These are phyloP conservation scores for Cyrtodaria siliqua DNA, from an alignment of 2,888 invertebrate genomes.

Conservation along the genomic window DNA sequence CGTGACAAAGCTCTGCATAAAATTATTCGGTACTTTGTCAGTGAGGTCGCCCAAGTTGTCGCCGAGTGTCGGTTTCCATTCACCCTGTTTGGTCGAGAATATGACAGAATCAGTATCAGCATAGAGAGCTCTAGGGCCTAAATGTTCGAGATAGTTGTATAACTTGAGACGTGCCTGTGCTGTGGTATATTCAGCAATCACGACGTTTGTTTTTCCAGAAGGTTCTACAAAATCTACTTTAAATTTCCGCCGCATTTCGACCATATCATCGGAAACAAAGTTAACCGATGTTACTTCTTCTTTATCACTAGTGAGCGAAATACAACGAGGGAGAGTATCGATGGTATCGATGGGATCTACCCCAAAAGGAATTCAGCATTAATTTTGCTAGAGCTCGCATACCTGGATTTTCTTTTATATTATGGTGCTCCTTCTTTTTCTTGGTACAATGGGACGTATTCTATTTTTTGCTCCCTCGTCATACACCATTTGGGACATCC, in stretches of 20 bases:
- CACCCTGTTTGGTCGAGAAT: slow-evolving; percentile 10
- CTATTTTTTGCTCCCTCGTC: too few species aligned
- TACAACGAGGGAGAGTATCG: too few species aligned
- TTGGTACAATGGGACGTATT: too few species aligned
- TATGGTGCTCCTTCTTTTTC: slow-evolving; percentile 26
- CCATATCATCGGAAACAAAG: slow-evolving; percentile 35
- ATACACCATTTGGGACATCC: slow-evolving; percentile 67
- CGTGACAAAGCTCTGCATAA: slow-evolving; percentile 25
- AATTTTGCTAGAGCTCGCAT: slow-evolving; percentile 44
- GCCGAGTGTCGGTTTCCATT: slow-evolving; percentile 25
- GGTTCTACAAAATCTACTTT: slow-evolving; percentile 19
- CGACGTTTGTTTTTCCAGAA: slow-evolving; percentile 5
- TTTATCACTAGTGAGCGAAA: slow-evolving; percentile 33
- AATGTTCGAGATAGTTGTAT: neutral
- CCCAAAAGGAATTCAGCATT: too few species aligned
- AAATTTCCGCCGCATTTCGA: slow-evolving; percentile 20
- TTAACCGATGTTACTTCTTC: slow-evolving; percentile 29
- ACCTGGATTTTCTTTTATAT: slow-evolving; percentile 45
- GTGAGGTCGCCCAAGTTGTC: slow-evolving; percentile 36
- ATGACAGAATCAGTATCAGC: slow-evolving; percentile 27
- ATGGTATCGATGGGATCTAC: too few species aligned
- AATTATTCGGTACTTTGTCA: slow-evolving; percentile 18
- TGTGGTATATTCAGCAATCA: slow-evolving; percentile 14
- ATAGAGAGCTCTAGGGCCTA: slow-evolving; percentile 11
- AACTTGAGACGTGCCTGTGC: slow-evolving; percentile 14